Conservation (phyloP, 2,113 vertebrate species). For the Sinocyclocheilus rhinocerous region DNA sequence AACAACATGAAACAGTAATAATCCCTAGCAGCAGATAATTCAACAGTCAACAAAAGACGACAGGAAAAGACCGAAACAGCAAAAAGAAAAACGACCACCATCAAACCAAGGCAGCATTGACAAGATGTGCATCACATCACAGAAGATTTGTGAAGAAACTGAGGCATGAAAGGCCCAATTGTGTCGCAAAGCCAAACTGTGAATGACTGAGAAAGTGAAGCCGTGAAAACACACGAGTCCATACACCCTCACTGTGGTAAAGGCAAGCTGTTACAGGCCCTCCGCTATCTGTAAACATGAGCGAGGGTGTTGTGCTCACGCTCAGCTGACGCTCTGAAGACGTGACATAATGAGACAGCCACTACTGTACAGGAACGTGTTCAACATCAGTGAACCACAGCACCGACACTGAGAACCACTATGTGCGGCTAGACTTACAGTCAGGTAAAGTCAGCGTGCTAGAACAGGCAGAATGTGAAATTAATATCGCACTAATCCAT, state of each 20-base stretch:
- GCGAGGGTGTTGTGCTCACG: constrained; percentile 26
- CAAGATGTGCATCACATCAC: constrained; percentile 13
- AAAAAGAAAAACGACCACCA: background rate
- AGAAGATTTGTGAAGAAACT: background rate
- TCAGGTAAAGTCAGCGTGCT: background rate
- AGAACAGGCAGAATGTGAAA: background rate
- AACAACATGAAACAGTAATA: background rate
- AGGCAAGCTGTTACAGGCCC: constrained; percentile 55
- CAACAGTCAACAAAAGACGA: background rate
- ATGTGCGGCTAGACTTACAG: background rate
- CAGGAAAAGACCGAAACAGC: background rate
- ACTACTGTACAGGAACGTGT: constrained; percentile 4
- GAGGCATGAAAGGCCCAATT: background rate
- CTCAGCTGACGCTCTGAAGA: constrained; percentile 26
- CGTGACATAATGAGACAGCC: background rate
- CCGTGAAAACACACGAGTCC: constrained; percentile 1
- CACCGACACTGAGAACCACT: too few relatives aligned
- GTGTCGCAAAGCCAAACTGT: background rate
- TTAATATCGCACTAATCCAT: background rate
- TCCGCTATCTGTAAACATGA: constrained; percentile 37
- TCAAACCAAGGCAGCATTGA: background rate
- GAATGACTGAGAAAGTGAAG: background rate
- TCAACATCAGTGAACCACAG: background rate
- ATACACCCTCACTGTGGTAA: background rate
- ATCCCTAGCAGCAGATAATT: background rate